Conservation (phyloP, 2,113 vertebrate species). For the Cryptotis parvus region DNA sequence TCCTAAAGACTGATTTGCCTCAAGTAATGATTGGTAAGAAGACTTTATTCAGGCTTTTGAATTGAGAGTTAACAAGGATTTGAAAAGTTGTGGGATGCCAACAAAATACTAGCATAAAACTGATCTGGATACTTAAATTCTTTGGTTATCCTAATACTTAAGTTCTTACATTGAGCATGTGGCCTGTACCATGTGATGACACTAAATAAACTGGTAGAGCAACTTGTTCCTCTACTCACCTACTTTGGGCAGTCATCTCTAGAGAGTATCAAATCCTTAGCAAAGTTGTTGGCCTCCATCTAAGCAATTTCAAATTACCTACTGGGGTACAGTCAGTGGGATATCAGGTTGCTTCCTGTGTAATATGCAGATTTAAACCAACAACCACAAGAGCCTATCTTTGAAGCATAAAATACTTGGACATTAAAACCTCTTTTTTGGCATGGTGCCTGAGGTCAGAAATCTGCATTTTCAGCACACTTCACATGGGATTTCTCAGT, state of each 20-base stretch:
- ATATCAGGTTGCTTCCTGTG: conserved; percentile 78
- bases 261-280: conserved; percentile 76
- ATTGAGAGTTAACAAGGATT: conserved; percentile 1
- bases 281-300: conserved; percentile 55
- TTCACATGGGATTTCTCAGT: conserved; percentile 75
- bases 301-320: conserved; percentile 68
- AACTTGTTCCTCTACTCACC: conserved; percentile 27
- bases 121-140: background rate
- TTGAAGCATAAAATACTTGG: conserved; percentile 76
- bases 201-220: conserved; percentile 5
- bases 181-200: background rate
- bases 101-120: conserved; percentile 25
- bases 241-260: conserved; percentile 49
- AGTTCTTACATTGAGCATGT: conserved; percentile 53
- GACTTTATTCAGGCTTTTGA: background rate
- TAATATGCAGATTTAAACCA: conserved; percentile 69
- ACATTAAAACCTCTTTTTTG: conserved; percentile 76
- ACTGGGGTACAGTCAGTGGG: conserved; percentile 61
- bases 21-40: conserved; percentile 32
- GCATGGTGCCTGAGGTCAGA: conserved; percentile 67
- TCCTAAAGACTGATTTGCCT: background rate
- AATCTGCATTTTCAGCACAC: conserved; percentile 64
- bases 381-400: conserved; percentile 74
- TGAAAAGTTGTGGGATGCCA: conserved; percentile 52
- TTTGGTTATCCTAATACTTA: conserved; percentile 37